phyloP scores from a whole-genome alignment of 1,140 invertebrate genomes.

The Littorina saxatilis region DNA sequence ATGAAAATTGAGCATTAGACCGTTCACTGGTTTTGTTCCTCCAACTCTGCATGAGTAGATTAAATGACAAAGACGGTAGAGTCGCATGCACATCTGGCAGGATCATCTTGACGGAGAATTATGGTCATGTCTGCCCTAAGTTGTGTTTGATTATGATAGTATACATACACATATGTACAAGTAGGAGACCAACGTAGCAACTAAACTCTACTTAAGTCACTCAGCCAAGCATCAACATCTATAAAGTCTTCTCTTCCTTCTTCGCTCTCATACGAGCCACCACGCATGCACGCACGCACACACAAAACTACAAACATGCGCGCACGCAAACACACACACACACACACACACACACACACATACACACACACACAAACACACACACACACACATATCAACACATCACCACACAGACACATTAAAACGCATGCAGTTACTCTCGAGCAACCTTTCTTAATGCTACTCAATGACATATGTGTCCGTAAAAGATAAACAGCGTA shows the following conservation, averaged over 20 bases:
- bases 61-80: too few relatives aligned
- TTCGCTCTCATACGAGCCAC: neutral
- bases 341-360: slow-evolving; percentile 27
- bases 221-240: too few relatives aligned
- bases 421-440: neutral
- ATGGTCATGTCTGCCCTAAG: neutral
- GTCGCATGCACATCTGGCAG: too few relatives aligned
- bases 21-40: too few relatives aligned
- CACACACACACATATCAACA: too few relatives aligned
- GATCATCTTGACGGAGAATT: neutral
- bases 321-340: slow-evolving; percentile 9
- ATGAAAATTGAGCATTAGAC: too few relatives aligned
- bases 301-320: neutral
- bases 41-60: too few relatives aligned
- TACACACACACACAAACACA: too few relatives aligned
- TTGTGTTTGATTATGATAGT: neutral
- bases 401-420: neutral
- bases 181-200: too few relatives aligned
- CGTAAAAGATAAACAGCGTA: neutral
- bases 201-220: too few relatives aligned
- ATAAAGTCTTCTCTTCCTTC: neutral
- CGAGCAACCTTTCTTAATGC: neutral
- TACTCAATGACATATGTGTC: neutral
- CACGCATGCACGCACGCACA: too few relatives aligned
- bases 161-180: neutral